phyloP scores from a whole-genome alignment of 2,888 invertebrate species.

The Drosophila picticornis region DNA sequence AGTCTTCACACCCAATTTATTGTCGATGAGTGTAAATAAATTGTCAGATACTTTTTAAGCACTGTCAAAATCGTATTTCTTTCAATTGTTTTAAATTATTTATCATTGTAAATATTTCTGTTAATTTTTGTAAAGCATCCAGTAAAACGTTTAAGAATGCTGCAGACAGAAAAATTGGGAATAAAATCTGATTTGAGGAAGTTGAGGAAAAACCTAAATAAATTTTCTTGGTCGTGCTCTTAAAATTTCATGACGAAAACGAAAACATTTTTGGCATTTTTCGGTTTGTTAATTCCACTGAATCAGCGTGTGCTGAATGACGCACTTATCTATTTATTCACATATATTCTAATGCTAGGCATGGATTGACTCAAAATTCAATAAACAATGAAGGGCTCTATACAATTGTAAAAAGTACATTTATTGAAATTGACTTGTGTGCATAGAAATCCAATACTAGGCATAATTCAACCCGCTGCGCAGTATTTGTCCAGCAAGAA shows the following conservation, averaged over 20 bases:
- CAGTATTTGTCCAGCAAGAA: slow-evolving; percentile 30
- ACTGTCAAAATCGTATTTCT: not conserved
- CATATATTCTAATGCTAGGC: not conserved
- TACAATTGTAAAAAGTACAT: slow-evolving; percentile 20
- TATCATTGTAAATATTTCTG: not conserved
- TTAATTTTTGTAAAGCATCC: not conserved
- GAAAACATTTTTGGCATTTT: not conserved
- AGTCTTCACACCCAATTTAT: not conserved
- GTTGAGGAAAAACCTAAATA: not conserved
- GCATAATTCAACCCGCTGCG: slow-evolving; percentile 41
- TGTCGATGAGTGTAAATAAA: not conserved
- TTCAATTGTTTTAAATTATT: not conserved
- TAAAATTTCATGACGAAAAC: not conserved
- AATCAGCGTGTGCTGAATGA: slow-evolving; percentile 6
- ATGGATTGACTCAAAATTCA: slow-evolving; percentile 2
- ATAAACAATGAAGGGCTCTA: slow-evolving; percentile 30
- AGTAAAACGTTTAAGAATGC: no score
- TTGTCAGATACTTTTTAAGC: not conserved
- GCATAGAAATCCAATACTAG: slow-evolving; percentile 41
- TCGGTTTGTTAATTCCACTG: not conserved
- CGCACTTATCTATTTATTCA: slow-evolving; percentile 1
- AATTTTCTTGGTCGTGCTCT: not conserved
- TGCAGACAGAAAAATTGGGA: not conserved
- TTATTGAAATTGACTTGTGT: slow-evolving; percentile 37
- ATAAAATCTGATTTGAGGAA: no score